Evolutionary conservation across 2,797 vertebrate genomes (phyloP), one percentile per base, ranked within the genome.

Genomic region (Coccyzus lansbergi): DNA sequence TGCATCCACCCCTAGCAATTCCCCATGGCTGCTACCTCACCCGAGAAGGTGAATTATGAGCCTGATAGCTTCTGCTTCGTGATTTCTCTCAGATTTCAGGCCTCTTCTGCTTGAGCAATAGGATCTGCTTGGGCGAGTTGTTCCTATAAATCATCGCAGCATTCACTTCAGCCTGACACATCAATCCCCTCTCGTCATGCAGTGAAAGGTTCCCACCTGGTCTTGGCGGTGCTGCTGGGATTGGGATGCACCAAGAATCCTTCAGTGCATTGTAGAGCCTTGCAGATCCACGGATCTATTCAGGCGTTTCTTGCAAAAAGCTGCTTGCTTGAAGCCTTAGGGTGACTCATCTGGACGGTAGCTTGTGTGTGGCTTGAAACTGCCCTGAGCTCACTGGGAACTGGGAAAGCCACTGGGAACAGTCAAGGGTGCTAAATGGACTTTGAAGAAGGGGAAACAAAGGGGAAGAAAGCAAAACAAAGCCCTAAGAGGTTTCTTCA

Each of bases 91-190:
- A 4, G 76, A 81, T 91, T 91, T 83, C 89, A 88, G 93, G 34
- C 74, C 59, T 79, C 85, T 92, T 67, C 79, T 91, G 83, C 85
- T 65, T 93, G 87, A 96, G 87, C 91, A 90, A 88, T 91, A 86
- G 93, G 90, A 83, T 78, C 3, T 13, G 72, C 7, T 48, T 90
- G 90, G 95, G 90, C 25, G 4, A 91, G 69, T 11, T 58, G 63
- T 46, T 91, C 85, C 88, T 71, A 74, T 94, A 96, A 94, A 96
- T 96, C 94, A 96, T 90, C 77, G 51, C 83, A 72, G 90, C 62
- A 1, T 38, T 86, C 3, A 42, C 85, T 92, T 60, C 87, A 81
- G 42, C 76, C 90, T 96, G 93, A 95, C 91, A 94, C 80, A 92
- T 96, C 93, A 96, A 94, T 96, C 85, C 83, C 79, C 65, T 81